A percentile compares a stretch with the other conserved stretches of the same genome.
Conservation (phyloP, 1,140 invertebrate genomes). For the Saccostrea cuccullata region DNA sequence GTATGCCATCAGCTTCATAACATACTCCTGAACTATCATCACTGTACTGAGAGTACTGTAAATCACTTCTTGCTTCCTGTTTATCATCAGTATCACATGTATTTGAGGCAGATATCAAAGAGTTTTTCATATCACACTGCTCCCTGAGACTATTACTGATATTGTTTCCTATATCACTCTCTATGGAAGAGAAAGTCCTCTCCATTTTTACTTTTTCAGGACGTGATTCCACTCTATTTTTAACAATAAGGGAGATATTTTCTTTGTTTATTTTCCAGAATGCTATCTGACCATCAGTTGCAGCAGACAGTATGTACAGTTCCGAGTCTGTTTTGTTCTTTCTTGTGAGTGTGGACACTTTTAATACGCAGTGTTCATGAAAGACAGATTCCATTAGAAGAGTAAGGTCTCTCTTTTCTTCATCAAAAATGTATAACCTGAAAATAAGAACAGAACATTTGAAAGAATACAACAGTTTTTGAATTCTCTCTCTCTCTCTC, state of each 20-base stretch:
- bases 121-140: background rate
- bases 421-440: constrained; percentile 74
- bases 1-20: background rate
- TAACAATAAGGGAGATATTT: constrained; percentile 32
- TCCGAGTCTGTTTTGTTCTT: constrained; percentile 19
- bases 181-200: background rate
- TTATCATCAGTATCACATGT: background rate
- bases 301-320: constrained; percentile 80
- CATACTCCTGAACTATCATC: background rate
- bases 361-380: constrained; percentile 75
- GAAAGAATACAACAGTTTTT: no score
- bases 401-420: constrained; percentile 55
- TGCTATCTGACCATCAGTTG: constrained; percentile 84
- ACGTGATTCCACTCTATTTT: background rate
- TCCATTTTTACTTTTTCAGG: constrained; percentile 14
- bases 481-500: no score
- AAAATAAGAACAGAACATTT: constrained; percentile 49
- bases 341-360: constrained; percentile 61
- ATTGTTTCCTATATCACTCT: background rate
- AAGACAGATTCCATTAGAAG: constrained; percentile 64
- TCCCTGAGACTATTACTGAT: background rate
- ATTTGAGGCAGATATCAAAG: background rate
- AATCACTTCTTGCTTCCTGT: background rate
- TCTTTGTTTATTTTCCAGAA: constrained; percentile 82
- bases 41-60: background rate